Evolutionary conservation across 1,140 invertebrate genomes (phyloP).

Genomic region (Drosophila hydei): DNA sequence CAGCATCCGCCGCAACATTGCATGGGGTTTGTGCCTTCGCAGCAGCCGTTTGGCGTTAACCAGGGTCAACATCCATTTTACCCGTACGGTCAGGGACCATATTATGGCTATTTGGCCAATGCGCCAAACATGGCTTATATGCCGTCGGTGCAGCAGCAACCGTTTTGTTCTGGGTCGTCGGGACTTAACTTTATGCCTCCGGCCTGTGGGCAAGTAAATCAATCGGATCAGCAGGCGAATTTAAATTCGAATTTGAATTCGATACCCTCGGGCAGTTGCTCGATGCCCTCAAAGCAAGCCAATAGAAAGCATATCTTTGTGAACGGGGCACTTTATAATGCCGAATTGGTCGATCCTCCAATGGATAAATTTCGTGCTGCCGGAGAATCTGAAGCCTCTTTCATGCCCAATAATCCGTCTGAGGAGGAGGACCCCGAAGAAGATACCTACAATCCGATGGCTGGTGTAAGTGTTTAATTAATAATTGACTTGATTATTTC

Average conservation of each 20-base stretch:
- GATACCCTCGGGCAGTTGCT: background rate
- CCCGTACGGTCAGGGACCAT: background rate
- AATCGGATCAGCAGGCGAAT: too few species aligned
- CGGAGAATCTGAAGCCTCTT: background rate
- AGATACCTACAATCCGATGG: background rate
- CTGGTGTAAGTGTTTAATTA: slow-evolving; percentile 7
- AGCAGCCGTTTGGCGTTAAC: background rate
- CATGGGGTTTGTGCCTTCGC: background rate
- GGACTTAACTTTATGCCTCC: background rate
- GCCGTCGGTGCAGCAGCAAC: too few species aligned
- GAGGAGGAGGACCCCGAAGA: background rate
- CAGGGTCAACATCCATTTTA: too few species aligned
- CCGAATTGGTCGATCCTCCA: background rate
- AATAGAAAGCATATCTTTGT: slow-evolving; percentile 4
- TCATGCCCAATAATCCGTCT: background rate
- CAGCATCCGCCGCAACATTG: background rate
- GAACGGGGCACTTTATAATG: slow-evolving; percentile 20
- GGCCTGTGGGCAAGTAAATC: background rate
- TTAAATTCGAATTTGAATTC: too few species aligned
- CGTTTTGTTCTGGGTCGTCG: background rate
- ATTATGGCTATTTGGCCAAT: background rate
- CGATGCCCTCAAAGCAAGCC: background rate
- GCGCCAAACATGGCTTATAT: background rate
- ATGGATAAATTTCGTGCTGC: background rate
- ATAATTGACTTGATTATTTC: background rate